Base-by-base conservation (phyloP, 2,797 vertebrate genomes). In the Spea hammondii region DNA sequence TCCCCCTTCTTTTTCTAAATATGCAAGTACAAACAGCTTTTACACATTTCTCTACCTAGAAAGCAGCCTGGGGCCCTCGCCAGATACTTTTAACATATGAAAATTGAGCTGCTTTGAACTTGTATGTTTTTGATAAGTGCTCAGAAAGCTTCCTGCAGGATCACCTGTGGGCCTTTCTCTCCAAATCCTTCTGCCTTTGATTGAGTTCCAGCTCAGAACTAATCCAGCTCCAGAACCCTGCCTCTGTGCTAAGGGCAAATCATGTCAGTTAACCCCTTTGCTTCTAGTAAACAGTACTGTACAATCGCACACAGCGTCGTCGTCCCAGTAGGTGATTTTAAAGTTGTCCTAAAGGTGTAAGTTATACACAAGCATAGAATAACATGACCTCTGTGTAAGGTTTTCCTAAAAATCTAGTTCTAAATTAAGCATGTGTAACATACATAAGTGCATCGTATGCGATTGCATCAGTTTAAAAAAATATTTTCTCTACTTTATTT, bases 31-130 rank as follows among this genome's bases (percentile, higher is more conserved):
- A 95, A 96, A 95, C 93, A 95, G 94, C 92, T 94, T 92, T 91
- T 91, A 92, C 90, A 88, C 91, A 90, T 80, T 90, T 88, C 91
- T 93, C 91, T 92, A 94, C 93, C 93, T 93, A 92, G 92, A 93
- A 95, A 96, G 91, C 90, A 91, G 92, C 95, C 94, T 60, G 85
- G 87, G 94, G 94, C 94, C 91, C 90, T 92, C 92, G 92, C 95
- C 95, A 93, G 95, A 95, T 94, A 93, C 91, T 93, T 94, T 93
- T 95, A 95, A 94, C 95, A 94, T 94, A 94, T 95, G 95, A 96
- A 97, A 97, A 98, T 96, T 92, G 94, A 96, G 94, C 91, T 90
- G 92, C 98, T 99, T 98, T 99, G 97, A 99, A 98, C 95, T 96
- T 93, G 93, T 90, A 91, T 96, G 94, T 97, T 97, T 97, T 96